phyloP scores from a whole-genome alignment of 2,113 vertebrate genomes.

The Rhizomys pruinosus region DNA sequence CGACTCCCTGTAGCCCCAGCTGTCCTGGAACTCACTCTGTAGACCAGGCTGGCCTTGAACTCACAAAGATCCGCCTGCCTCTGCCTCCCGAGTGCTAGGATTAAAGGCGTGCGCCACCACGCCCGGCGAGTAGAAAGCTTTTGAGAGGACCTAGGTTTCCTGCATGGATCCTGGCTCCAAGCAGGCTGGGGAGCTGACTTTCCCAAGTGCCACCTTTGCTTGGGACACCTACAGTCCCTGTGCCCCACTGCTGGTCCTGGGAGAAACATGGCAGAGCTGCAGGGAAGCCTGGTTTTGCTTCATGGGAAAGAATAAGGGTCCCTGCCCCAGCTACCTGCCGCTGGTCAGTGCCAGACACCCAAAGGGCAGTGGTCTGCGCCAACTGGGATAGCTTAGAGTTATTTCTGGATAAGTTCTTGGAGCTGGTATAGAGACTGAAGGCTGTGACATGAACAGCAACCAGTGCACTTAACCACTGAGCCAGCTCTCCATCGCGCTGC shows the following conservation, averaged over 20 bases:
- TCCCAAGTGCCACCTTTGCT: constrained; percentile 89
- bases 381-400: constrained; percentile 87
- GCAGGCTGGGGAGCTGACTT: constrained; percentile 86
- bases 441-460: constrained; percentile 23
- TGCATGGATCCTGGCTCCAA: constrained; percentile 81
- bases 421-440: constrained; percentile 79
- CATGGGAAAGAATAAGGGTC: neutral
- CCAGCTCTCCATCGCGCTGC: too few species aligned
- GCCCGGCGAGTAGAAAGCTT: too few species aligned
- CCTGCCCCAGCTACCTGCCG: constrained; percentile 80
- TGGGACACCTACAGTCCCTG: constrained; percentile 89
- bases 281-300: constrained; percentile 64
- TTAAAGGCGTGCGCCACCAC: too few species aligned
- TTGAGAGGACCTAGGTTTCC: constrained; percentile 69
- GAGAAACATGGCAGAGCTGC: constrained; percentile 86
- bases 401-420: constrained; percentile 83
- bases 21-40: too few species aligned
- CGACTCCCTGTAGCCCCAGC: too few species aligned
- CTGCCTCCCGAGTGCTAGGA: too few species aligned
- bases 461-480: too few species aligned
- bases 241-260: constrained; percentile 87
- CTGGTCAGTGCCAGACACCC: constrained; percentile 65
- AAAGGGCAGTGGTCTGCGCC: constrained; percentile 86
- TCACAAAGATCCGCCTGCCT: too few species aligned
- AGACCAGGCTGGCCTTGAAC: too few species aligned